Percentiles rank a stretch among this genome's conserved stretches.
Evolutionary conservation across 2,888 invertebrate genomes (phyloP).

Genomic region (Augochlorella aurata): DNA sequence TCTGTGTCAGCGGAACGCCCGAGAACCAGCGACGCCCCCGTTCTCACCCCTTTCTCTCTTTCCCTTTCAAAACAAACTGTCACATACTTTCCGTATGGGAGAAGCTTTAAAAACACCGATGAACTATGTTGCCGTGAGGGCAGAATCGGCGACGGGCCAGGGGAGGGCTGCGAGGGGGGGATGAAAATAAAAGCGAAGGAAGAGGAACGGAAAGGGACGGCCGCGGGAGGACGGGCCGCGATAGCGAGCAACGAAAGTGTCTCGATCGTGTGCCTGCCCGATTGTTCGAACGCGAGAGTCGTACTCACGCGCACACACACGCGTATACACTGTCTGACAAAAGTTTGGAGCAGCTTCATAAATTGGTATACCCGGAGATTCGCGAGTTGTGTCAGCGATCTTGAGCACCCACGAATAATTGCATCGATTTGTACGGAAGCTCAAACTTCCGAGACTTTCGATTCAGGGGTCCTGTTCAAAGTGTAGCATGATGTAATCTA

Average conservation of each 20-base stretch:
- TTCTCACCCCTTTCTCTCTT: constrained; percentile 18
- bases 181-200: constrained; percentile 46
- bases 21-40: constrained; percentile 10
- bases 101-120: constrained; percentile 67
- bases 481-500: background rate
- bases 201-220: background rate
- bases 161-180: constrained; percentile 17
- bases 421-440: background rate
- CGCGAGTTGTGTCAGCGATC: background rate
- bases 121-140: constrained; percentile 60
- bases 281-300: background rate
- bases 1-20: constrained; percentile 63
- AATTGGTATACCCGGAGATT: background rate
- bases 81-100: constrained; percentile 66
- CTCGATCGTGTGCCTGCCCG: constrained; percentile 4
- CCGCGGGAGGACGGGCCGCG: background rate
- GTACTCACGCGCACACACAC: background rate
- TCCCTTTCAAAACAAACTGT: constrained; percentile 64
- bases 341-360: background rate
- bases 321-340: background rate
- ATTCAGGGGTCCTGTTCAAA: background rate
- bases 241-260: constrained; percentile 14
- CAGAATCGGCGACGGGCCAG: constrained; percentile 42
- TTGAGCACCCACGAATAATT: background rate
- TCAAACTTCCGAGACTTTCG: background rate